Base-by-base conservation (phyloP, 2,113 vertebrate species). In the Limanda limanda region DNA sequence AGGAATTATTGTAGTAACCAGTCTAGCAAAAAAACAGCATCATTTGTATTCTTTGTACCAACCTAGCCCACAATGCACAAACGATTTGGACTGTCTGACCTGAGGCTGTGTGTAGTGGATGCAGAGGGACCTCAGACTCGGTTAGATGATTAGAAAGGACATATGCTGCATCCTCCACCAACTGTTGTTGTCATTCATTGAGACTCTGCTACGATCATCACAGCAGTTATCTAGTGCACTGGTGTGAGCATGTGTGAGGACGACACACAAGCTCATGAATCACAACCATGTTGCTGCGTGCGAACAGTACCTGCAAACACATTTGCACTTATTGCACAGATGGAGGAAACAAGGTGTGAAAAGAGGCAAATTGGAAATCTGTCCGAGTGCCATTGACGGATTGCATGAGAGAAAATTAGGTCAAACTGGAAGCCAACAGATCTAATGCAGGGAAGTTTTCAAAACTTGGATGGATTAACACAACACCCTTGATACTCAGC, bases 401-500 rank as follows among this genome's bases (percentile, higher is more conserved):
- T 51, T 59, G 20, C 14, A 52, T 62, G 11, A 57, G 1, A 35
- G 12, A 42, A 42, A 42, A 42, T 42, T 11, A 42, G 11, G 10
- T 68, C 14, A 9, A 68, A 31, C 20, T 68, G 0, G 2, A 15
- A 42, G 64, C 55, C 52, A 60, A 71, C 24, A 25, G 13, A 57
- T 56, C 13, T 37, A 42, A 10, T 42, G 10, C 11, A 42, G 40
- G 40, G 40, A 42, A 13, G 40, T 12, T 75, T 74, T 40, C 56
- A 42, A 71, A 77, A 62, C 56, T 54, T 72, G 68, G 35, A 69
- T 48, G 45, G 45, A 48, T 48, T 48, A 48, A 48, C 45, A 6
- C 17, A 71, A 31, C 17, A 67, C 14, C 20, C 35, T 78, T 70
- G 63, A 73, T 56, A 61, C 66, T 56, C 69, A 70, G 56, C 51